Base-by-base conservation (phyloP, 2,113 vertebrate species). In the Prionailurus viverrinus region DNA sequence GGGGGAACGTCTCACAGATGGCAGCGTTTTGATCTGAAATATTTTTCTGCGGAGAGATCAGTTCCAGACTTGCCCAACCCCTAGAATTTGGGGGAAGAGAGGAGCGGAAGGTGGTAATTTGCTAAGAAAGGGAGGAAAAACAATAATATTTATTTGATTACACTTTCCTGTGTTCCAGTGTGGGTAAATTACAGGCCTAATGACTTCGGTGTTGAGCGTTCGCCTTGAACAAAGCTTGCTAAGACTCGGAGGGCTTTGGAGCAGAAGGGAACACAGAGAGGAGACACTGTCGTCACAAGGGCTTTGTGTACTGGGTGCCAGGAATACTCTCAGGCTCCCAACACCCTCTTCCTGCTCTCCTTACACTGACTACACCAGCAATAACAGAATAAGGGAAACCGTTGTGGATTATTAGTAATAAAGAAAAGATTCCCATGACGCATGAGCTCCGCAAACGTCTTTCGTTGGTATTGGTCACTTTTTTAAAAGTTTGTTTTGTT, bases 141-240 rank as follows among this genome's bases (percentile, higher is more conserved):
- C 97, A 98, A 98, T 97, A 97, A 97, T 98, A 97, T 98, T 98
- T 97, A 97, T 97, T 96, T 97, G 96, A 98, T 98, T 96, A 97
- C 97, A 96, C 97, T 98, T 97, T 96, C 96, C 97, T 92, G 55
- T 94, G 97, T 96, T 96, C 96, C 96, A 65, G 92, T 83, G 14
- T 96, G 92, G 96, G 97, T 97, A 98, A 98, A 96, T 98, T 98
- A 97, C 58, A 96, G 97, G 95, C 92, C 92, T 97, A 95, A 96
- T 96, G 95, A 90, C 89, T 98, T 95, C 61, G 87, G 74, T 87
- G 96, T 90, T 97, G 96, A 89, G 61, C 86, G 61, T 96, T 95
- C 69, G 73, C 86, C 68, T 27, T 68, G 51, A 91, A 96, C 83
- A 98, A 88, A 68, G 94, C 95, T 96, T 95, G 92, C 97, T 80